Conservation (phyloP, 64 coral and sea anemone species). For the Montipora cactus region DNA sequence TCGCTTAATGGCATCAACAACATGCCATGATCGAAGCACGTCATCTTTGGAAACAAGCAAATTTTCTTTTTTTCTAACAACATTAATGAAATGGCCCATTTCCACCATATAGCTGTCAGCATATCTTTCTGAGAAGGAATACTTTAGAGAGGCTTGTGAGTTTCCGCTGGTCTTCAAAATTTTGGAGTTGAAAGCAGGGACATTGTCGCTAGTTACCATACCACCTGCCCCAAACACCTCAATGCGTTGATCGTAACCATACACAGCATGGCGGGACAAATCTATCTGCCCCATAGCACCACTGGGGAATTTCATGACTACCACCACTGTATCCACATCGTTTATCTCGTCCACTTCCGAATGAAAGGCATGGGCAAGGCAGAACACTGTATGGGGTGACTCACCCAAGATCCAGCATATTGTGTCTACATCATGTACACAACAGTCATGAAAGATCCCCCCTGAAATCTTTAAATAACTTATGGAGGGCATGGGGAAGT, state of each 20-base stretch:
- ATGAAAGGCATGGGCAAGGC: constrained; percentile 79
- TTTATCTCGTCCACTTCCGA: constrained; percentile 51
- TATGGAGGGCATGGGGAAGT: constrained; percentile 61
- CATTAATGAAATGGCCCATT: constrained; percentile 86
- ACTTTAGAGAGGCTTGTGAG: neutral
- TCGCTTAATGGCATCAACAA: constrained; percentile 75
- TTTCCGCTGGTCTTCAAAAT: constrained; percentile 44
- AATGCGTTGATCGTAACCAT: constrained; percentile 87
- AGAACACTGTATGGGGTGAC: constrained; percentile 70
- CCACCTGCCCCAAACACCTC: constrained; percentile 92
- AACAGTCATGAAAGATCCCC: constrained; percentile 92
- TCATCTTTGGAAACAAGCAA: constrained; percentile 63
- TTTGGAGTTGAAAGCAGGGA: constrained; percentile 6
- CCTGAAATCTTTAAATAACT: constrained; percentile 78
- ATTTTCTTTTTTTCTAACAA: constrained; percentile 60
- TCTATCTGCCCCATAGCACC: constrained; percentile 83
- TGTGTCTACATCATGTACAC: constrained; percentile 85
- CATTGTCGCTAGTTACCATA: constrained; percentile 82
- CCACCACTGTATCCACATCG: constrained; percentile 86
- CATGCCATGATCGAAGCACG: constrained; percentile 50
- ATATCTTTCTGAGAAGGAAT: constrained; percentile 80
- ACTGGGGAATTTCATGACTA: constrained; percentile 93
- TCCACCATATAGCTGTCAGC: constrained; percentile 54
- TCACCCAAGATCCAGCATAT: constrained; percentile 81
- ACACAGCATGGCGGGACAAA: constrained; percentile 76